phyloP scores from a whole-genome alignment of 1,140 invertebrate genomes.

The Bilobella aurantiaca region DNA sequence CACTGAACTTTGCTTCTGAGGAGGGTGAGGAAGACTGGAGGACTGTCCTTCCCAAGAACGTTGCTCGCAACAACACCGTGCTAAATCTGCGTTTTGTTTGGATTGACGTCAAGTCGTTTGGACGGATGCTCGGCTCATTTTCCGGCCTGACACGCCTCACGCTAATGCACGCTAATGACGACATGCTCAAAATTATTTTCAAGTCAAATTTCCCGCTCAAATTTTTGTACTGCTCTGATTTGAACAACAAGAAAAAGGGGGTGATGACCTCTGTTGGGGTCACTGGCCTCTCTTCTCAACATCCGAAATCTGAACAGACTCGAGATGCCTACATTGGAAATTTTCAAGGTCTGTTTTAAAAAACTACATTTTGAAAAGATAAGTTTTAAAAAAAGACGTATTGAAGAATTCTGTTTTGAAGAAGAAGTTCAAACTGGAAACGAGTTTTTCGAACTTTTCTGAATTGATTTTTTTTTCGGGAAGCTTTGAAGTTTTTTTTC shows the following conservation, averaged over 20 bases:
- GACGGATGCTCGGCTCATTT: neutral
- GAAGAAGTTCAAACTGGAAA: no score
- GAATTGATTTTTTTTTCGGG: no score
- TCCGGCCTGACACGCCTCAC: neutral
- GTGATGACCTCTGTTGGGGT: no score
- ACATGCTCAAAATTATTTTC: neutral
- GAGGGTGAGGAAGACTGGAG: neutral
- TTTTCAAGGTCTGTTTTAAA: no score
- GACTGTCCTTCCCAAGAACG: neutral
- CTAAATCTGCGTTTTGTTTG: neutral
- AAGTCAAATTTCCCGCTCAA: neutral
- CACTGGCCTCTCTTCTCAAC: no score
- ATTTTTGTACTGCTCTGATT: neutral
- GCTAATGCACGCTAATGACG: neutral
- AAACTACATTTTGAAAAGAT: no score
- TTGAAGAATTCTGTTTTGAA: neutral
- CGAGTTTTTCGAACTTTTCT: no score
- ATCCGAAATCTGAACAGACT: no score
- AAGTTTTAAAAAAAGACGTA: neutral
- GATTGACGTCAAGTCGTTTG: neutral
- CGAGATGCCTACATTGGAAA: no score
- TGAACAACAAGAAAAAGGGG: neutral
- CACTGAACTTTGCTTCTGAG: neutral
- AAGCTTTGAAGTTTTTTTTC: no score
- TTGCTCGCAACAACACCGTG: neutral